Evolutionary conservation across 2,113 vertebrate species (phyloP), one percentile per base, ranked within the genome.

Genomic region (Pithys albifrons): DNA sequence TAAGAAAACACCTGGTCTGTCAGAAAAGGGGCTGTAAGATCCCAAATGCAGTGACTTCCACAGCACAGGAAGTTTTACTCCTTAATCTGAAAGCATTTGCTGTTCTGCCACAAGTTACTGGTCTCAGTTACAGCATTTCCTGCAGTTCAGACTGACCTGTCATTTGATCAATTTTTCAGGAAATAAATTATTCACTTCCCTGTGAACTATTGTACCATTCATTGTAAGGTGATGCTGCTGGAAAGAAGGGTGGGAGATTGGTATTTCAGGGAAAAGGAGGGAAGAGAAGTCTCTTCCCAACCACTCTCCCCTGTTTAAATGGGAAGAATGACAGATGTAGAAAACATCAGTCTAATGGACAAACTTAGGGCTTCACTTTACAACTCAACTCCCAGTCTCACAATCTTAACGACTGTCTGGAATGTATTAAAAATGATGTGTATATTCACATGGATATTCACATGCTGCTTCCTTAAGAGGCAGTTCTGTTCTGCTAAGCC

Each of bases 101-200:
- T 78, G 2, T 16, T 88, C 35, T 57, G 61, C 19, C 5, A n/a
- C 5, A 67, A 64, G 9, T 58, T 62, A 76, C 18, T 37, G 23
- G 19, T 58, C 49, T 76, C n/a, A 41, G 22, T n/a, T 45, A 27
- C 1, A 90, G 17, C 9, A 64, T 25, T 82, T 76, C 45, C 61
- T 37, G 18, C 43, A 33, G 31, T 8, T 89, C 45, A 52, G 61
- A 19, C 22, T 29, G 27, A 19, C n/a, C 13, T 49, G 71, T 24
- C 37, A 85, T 46, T 76, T 58, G 41, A 97, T 93, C 78, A 49
- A 2, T 70, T 91, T 95, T 88, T 89, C 74, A 79, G 39, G 58
- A 89, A 79, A 90, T 96, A 65, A 94, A 96, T 94, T 82, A 96
- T 88, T 97, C 25, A 97, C 22, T 76, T 80, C 55, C n/a, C 45